Evolutionary conservation across 2,797 vertebrate species (phyloP), one percentile per base, ranked within the genome.

Genomic region (Hybognathus amarus): DNA sequence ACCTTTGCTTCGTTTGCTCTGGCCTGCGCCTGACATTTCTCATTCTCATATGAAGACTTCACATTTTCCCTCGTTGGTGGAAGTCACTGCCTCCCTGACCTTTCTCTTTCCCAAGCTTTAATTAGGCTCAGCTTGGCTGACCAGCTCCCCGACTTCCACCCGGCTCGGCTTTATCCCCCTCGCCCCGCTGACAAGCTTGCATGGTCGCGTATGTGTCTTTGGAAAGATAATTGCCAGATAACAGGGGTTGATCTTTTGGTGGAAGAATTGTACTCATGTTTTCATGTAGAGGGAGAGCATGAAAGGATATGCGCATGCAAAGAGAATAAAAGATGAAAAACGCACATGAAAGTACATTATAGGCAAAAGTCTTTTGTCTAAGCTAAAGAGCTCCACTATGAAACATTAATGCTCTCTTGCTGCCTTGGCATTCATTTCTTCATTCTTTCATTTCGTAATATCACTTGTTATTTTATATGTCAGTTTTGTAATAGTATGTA

Each of bases 321-420:
- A 87, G 76, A 83, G 84, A 89, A 89, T 89, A 79, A 45, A 27
- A 66, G 64, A 88, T 88, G 54, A 85, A 76, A 83, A 59, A 24
- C 38, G 13, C 33, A 63, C 13, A 63, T 82, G 66, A 70, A 81
- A 81, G 45, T 56, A 64, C 78, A 88, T 87, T 87, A 68, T 42
- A 63, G 69, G 52, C 67, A 76, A 75, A 86, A 86, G 54, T 54
- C 36, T 54, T 80, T 56, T 47, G 71, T 85, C 85, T 83, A 33
- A 77, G 56, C 74, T 83, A 22, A 40, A 61, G 61, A 82, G 71
- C 59, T 45, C 83, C 36, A 77, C 40, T 64, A 81, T 88, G 56
- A 87, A 83, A 83, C 42, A 86, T 87, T 80, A 78, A 85, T 64
- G 54, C 79, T 63, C n/a, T 52, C 54, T 36, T 63, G 77, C 68